phyloP scores from a whole-genome alignment of 2,113 vertebrate genomes.

The Amphilophus citrinellus region DNA sequence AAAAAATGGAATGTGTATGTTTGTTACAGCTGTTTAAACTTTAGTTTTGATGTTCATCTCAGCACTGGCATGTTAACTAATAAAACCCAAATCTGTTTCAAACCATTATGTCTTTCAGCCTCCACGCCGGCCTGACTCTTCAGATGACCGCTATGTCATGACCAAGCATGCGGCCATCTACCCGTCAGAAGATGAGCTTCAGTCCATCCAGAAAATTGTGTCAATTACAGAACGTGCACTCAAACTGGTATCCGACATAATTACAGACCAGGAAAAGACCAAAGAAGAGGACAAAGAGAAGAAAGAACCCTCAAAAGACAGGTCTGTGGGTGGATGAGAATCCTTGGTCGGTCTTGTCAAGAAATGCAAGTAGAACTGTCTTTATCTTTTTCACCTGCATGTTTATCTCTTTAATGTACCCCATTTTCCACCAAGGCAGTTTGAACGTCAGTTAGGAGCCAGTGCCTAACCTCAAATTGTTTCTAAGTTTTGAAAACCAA shows the following conservation, averaged over 20 bases:
- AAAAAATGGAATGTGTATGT: no score
- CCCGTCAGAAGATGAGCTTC: conserved; percentile 96
- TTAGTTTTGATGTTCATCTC: background rate
- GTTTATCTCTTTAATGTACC: background rate
- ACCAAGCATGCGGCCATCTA: conserved; percentile 97
- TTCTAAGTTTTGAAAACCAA: background rate
- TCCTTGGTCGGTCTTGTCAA: background rate
- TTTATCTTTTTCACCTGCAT: background rate
- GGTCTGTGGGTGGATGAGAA: conserved; percentile 65
- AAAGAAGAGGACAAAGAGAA: conserved; percentile 94
- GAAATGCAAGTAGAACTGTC: background rate
- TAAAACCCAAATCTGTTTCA: background rate
- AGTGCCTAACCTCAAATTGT: background rate
- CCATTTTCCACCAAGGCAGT: background rate
- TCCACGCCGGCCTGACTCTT: conserved; percentile 95
- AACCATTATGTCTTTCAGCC: conserved; percentile 79
- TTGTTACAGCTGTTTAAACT: no score
- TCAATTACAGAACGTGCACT: conserved; percentile 97
- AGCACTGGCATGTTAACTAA: background rate
- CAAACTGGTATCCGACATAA: conserved; percentile 96
- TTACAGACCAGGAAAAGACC: conserved; percentile 91
- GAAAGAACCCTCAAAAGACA: conserved; percentile 91
- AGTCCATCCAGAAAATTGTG: conserved; percentile 98
- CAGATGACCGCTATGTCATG: conserved; percentile 98
- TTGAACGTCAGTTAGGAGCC: background rate